Evolutionary conservation across 2,797 vertebrate species (phyloP).

Genomic region (Babyrousa celebensis): DNA sequence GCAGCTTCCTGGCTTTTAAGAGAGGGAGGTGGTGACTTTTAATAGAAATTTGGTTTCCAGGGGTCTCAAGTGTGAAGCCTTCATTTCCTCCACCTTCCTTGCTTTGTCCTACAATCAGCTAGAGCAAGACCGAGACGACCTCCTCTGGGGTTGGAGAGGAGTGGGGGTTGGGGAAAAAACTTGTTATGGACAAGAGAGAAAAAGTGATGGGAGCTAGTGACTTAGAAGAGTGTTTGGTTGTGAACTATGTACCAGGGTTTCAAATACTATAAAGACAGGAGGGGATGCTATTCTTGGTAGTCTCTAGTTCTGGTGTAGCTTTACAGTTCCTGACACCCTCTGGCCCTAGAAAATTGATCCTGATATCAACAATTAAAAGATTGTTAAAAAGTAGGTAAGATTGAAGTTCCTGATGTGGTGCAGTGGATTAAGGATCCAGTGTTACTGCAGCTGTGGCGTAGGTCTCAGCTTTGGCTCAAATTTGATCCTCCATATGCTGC

Average conservation of each 20-base stretch:
- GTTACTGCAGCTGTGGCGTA: too few species aligned
- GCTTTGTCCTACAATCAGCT: constrained; percentile 77
- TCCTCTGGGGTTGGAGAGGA: constrained; percentile 58
- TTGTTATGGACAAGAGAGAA: constrained; percentile 60
- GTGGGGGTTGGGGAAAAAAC: constrained; percentile 48
- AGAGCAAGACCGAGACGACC: constrained; percentile 70
- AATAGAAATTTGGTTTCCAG: constrained; percentile 79
- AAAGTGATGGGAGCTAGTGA: constrained; percentile 60
- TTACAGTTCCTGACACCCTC: constrained; percentile 42
- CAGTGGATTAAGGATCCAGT: too few species aligned
- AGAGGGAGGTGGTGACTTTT: constrained; percentile 71
- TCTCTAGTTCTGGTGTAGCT: constrained; percentile 56
- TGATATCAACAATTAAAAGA: constrained; percentile 47
- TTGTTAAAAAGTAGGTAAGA: neutral
- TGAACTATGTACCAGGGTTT: constrained; percentile 48
- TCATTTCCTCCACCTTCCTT: constrained; percentile 83
- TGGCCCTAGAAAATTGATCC: constrained; percentile 55
- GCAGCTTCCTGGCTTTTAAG: constrained; percentile 78
- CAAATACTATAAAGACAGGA: constrained; percentile 15
- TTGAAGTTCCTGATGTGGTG: too few species aligned
- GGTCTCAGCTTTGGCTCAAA: too few species aligned
- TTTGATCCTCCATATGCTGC: too few species aligned
- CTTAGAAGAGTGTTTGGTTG: constrained; percentile 48
- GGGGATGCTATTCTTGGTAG: neutral
- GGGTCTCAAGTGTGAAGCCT: constrained; percentile 83